These are phyloP conservation scores for Nymphalis c-album DNA, from an alignment of 2,888 invertebrate genomes.

Conservation along the genomic window DNA sequence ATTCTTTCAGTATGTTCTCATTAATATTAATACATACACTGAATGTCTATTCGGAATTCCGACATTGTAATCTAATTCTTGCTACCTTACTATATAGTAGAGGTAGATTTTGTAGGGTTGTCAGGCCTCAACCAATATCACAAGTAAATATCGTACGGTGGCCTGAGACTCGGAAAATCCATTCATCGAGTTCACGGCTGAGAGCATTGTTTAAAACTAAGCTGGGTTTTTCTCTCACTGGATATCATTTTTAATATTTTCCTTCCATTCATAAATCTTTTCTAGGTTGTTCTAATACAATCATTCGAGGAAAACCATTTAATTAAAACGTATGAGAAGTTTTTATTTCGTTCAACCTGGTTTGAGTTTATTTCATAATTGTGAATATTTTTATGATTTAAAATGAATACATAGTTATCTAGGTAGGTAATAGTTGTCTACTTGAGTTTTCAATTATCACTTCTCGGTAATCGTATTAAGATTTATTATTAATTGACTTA, in stretches of 20 bases:
- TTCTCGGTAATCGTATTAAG: too few species aligned
- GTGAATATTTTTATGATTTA: neutral
- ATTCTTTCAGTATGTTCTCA: slow-evolving; percentile 1
- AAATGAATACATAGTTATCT: neutral
- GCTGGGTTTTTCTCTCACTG: slow-evolving; percentile 16
- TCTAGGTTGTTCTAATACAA: slow-evolving; percentile 20
- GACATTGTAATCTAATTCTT: slow-evolving; percentile 35
- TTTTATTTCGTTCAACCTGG: slow-evolving; percentile 1
- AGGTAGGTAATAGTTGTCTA: too few species aligned
- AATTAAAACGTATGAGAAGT: slow-evolving; percentile 15
- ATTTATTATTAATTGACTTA: too few species aligned
- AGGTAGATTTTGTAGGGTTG: slow-evolving; percentile 23
- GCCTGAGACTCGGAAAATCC: slow-evolving; percentile 4
- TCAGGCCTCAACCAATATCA: slow-evolving; percentile 8
- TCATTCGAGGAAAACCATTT: slow-evolving; percentile 13
- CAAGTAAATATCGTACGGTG: slow-evolving; percentile 1
- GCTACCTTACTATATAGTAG: slow-evolving; percentile 17
- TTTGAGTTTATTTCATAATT: neutral
- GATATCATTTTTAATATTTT: slow-evolving; percentile 16
- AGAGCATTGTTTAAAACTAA: slow-evolving; percentile 21
- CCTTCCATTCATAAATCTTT: slow-evolving; percentile 18
- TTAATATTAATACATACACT: slow-evolving; percentile 23
- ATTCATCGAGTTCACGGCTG: slow-evolving; percentile 1
- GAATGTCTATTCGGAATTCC: slow-evolving; percentile 21
- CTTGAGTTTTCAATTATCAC: too few species aligned